phyloP scores from a whole-genome alignment of 2,113 vertebrate genomes.

The Nettapus auritus region DNA sequence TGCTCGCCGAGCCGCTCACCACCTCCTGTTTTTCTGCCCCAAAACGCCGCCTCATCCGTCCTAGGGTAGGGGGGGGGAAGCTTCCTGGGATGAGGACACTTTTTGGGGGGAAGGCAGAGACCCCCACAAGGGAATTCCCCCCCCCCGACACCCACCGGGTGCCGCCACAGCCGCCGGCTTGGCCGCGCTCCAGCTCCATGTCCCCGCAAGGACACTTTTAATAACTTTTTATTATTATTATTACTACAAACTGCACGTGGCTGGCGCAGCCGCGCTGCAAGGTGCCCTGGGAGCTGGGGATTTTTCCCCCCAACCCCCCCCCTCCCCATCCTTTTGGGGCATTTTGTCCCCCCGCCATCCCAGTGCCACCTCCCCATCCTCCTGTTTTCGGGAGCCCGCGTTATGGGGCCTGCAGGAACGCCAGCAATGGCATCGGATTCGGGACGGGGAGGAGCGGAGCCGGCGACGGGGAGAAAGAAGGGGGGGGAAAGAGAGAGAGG shows the following conservation, averaged over 20 bases:
- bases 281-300: background rate
- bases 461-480: constrained; percentile 56
- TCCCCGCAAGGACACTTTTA: background rate
- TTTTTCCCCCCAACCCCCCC: too few species aligned
- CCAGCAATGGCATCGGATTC: constrained; percentile 67
- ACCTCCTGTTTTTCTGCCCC: background rate
- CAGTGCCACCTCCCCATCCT: too few species aligned
- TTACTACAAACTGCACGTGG: background rate
- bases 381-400: too few species aligned
- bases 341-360: background rate
- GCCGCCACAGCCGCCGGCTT: background rate
- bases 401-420: constrained; percentile 68
- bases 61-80: background rate
- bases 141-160: too few species aligned
- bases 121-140: background rate
- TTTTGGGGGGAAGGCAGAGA: background rate
- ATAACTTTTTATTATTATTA: background rate
- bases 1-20: background rate
- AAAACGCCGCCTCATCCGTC: background rate
- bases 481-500: constrained; percentile 48
- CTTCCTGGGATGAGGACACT: background rate
- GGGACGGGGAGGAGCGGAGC: constrained; percentile 50
- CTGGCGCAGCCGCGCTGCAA: too few species aligned
- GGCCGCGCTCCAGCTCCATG: background rate
- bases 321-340: background rate